A percentile compares a stretch with the other conserved stretches of the same genome.
Evolutionary conservation across 2,888 invertebrate species (phyloP).

Genomic region (Clanis bilineata): DNA sequence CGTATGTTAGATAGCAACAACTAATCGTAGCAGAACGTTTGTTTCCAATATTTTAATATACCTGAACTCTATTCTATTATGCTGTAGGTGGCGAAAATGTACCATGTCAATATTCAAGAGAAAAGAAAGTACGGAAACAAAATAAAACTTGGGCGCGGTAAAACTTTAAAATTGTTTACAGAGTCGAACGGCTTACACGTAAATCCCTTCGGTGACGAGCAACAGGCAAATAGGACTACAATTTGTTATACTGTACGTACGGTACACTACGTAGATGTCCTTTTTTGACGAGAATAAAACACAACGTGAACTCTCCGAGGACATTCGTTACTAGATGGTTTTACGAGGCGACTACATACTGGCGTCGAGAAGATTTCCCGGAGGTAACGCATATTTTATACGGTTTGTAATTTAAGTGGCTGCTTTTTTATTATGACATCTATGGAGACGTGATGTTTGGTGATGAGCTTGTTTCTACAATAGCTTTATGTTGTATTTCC

Average conservation of each 20-base stretch:
- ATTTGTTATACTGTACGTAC: constrained; percentile 15
- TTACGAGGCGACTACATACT: constrained; percentile 62
- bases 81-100: too few relatives aligned
- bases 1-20: too few relatives aligned
- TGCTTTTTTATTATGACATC: constrained; percentile 54
- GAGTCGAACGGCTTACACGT: not conserved
- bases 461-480: not conserved
- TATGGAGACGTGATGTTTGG: constrained; percentile 10
- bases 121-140: not conserved
- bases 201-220: constrained; percentile 10
- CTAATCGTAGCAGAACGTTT: too few relatives aligned
- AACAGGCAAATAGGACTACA: constrained; percentile 13
- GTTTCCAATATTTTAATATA: too few relatives aligned
- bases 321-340: constrained; percentile 63
- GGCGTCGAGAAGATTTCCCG: constrained; percentile 69
- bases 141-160: not conserved
- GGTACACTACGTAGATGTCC: constrained; percentile 37
- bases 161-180: not conserved
- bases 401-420: constrained; percentile 65
- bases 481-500: constrained; percentile 7
- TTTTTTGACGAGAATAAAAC: constrained; percentile 49
- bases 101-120: not conserved
- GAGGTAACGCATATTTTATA: constrained; percentile 73
- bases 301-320: constrained; percentile 46
- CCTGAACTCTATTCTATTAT: too few relatives aligned